Conservation (phyloP, 1,140 invertebrate genomes). For the Phthorimaea operculella region DNA sequence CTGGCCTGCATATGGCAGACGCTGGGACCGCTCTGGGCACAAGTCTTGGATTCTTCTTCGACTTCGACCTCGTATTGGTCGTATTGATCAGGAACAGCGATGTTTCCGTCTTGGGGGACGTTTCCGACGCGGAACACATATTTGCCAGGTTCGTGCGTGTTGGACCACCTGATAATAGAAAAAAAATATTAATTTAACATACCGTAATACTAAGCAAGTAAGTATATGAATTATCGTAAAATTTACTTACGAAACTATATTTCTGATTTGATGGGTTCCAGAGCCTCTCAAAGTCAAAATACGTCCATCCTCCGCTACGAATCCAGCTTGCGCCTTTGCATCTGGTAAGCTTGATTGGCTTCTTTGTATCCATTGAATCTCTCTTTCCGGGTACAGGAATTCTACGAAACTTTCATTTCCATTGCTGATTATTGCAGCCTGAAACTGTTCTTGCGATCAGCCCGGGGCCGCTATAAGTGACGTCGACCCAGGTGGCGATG, state of each 20-base stretch:
- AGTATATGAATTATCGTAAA: too few species aligned
- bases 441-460: conserved; percentile 75
- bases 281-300: conserved; percentile 81
- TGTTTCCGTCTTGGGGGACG: conserved; percentile 69
- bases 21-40: conserved; percentile 69
- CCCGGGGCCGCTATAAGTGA: conserved; percentile 67
- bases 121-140: conserved; percentile 87
- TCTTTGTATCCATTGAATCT: conserved; percentile 92
- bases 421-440: conserved; percentile 86
- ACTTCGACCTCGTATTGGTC: conserved; percentile 55
- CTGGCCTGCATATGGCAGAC: conserved; percentile 84
- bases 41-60: conserved; percentile 61
- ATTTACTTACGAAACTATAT: conserved; percentile 57
- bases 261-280: conserved; percentile 84
- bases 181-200: background rate
- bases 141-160: conserved; percentile 82
- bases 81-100: conserved; percentile 75
- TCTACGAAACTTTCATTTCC: conserved; percentile 84
- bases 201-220: background rate
- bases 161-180: conserved; percentile 76
- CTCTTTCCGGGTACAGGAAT: conserved; percentile 86
- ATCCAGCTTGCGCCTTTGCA: conserved; percentile 91
- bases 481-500: conserved; percentile 81
- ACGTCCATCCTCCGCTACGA: conserved; percentile 83
- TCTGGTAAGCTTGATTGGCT: conserved; percentile 78